Evolutionary conservation across 2,113 vertebrate genomes (phyloP), one percentile per base, ranked within the genome.

Genomic region (Melospiza melodia): DNA sequence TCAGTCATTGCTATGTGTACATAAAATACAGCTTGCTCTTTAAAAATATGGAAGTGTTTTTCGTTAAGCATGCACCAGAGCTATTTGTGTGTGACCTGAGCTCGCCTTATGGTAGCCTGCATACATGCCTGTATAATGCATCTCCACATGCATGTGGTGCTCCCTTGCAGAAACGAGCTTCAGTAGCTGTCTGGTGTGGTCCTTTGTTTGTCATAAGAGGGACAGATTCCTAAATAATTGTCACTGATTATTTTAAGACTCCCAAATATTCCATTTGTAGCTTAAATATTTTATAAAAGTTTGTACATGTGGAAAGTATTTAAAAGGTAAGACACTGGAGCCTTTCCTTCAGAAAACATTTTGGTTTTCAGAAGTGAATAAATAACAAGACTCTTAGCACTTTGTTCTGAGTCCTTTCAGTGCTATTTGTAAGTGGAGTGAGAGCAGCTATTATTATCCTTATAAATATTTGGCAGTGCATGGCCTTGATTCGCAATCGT

Each of bases 381-480:
- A 92, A 61, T 74, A 90, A 52, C 2, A 18, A 87, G 37, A 67
- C 27, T 83, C 46, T 72, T 74, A 76, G 48, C 74, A 74, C 48
- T 88, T 93, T 62, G 73, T 41, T 66, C 66, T 74, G 75, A 79
- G 75, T 81, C 33, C 86, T 89, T n/a, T 96, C 46, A 9, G 52
- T 86, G 43, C 89, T 85, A 25, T 82, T 96, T 94, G 27, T 51
- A 80, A 88, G 54, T 21, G 14, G 12, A 84, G 25, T 31, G 19
- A 55, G 55, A 59, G 58, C 37, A 59, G 30, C 73, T 91, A 52
- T 58, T 83, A 43, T 76, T 85, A 66, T 96, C 93, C 96, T 96
- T 94, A 93, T 96, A 97, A 97, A 92, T 92, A 44, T 94, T 96
- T 83, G 91, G 76, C 74, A 95, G 95, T 98, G 94, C 95, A 62